Evolutionary conservation across 2,888 invertebrate genomes (phyloP), one percentile per base, ranked within the genome.

Genomic region (Amblyteles armatorius): DNA sequence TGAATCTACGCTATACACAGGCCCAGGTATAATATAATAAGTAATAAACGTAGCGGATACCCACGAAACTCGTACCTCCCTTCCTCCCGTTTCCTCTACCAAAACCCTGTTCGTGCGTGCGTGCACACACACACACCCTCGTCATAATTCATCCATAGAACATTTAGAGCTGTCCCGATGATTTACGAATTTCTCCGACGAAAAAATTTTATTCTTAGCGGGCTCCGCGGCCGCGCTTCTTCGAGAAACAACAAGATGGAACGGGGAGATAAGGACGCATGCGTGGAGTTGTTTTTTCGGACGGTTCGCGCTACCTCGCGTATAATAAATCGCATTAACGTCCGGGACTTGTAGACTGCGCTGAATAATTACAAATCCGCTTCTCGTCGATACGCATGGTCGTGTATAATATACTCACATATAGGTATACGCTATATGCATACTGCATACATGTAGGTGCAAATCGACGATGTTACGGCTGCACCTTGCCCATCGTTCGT

Each of bases 301-400:
- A 9, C 19, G 1, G 11, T 44, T 67, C 65, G 50, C 19, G 50
- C 40, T 72, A n/a, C 36, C n/a, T 79, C 60, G 80, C 72, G 79
- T 63, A 78, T 50, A 77, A 73, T 86, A 83, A 85, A 84, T 84
- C 82, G 60, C 71, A 85, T 83, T 77, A 79, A 84, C 71, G 68
- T 79, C 57, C 52, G 22, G 36, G 65, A 50, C 60, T 57, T 84
- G 80, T 79, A 77, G 71, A 63, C 7, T 69, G 22, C n/a, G 40
- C 36, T 50, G 50, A 82, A 82, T 86, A 84, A 87, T 86, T 77
- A 72, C 76, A 76, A 83, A 86, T 79, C 11, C 19, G 63, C 60
- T 69, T 68, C 80, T 82, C 83, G 79, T 84, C 82, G 80, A 85
- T 86, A 82, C 22, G 9, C 22, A 55, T 2, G 36, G 19, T 5